These are phyloP conservation scores for Ectemnius cavifrons DNA, from an alignment of 2,888 invertebrate species.

Conservation along the genomic window DNA sequence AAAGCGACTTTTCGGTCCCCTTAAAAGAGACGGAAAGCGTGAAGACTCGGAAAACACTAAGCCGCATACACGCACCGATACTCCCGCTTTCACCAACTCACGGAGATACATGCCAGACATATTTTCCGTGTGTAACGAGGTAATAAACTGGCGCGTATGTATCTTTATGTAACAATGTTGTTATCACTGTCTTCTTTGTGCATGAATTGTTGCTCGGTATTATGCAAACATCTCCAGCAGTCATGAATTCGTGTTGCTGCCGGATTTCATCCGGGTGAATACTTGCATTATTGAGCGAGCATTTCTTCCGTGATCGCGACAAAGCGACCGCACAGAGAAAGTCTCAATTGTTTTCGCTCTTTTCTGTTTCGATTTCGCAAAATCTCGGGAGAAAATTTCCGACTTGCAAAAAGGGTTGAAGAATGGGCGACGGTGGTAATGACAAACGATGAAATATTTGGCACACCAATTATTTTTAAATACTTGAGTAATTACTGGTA, in stretches of 20 bases:
- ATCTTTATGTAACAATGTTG: constrained; percentile 29
- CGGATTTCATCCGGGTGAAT: constrained; percentile 30
- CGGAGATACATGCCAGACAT: constrained; percentile 21
- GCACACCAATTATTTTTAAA: too few relatives aligned
- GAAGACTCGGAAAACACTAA: constrained; percentile 2
- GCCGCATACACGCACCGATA: neutral
- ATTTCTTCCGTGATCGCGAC: neutral
- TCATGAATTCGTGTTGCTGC: constrained; percentile 24
- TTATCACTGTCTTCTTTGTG: constrained; percentile 27
- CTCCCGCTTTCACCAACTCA: constrained; percentile 43
- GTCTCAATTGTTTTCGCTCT: neutral
- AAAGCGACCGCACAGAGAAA: constrained; percentile 26
- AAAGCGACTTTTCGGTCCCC: too few relatives aligned
- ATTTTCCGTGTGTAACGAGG: constrained; percentile 32
- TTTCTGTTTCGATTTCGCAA: neutral
- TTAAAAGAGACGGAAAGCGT: constrained; percentile 2
- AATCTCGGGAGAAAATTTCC: constrained; percentile 11
- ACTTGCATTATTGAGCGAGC: constrained; percentile 18
- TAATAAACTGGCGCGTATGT: constrained; percentile 27
- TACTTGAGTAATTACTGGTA: too few relatives aligned
- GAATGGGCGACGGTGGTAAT: too few relatives aligned
- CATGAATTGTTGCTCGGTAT: neutral
- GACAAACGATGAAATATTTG: too few relatives aligned
- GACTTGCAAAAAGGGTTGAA: too few relatives aligned
- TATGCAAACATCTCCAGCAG: neutral